Percentiles rank a stretch among this genome's conserved stretches.
phyloP scores from a whole-genome alignment of 2,797 vertebrate species.

The Sebastes vulpes region DNA sequence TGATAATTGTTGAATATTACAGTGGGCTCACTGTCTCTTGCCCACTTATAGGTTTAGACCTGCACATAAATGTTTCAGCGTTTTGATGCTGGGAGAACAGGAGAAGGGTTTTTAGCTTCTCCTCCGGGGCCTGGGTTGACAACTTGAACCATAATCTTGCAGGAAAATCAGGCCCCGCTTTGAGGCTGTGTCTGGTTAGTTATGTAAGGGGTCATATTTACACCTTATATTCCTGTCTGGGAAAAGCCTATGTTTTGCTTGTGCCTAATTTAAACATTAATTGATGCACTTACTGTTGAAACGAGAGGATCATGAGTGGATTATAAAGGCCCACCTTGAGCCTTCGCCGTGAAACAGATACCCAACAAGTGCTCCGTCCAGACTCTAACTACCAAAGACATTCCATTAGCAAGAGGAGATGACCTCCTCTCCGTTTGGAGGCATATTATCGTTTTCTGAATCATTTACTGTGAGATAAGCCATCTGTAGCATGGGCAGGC shows the following conservation, averaged over 20 bases:
- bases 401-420: constrained; percentile 57
- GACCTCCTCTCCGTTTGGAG: constrained; percentile 56
- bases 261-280: constrained; percentile 31
- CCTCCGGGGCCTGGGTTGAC: constrained; percentile 54
- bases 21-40: constrained; percentile 26
- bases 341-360: constrained; percentile 5
- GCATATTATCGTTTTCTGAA: constrained; percentile 76
- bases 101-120: constrained; percentile 35
- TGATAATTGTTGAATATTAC: constrained; percentile 60
- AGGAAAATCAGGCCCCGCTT: constrained; percentile 6
- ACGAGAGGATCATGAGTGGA: constrained; percentile 33
- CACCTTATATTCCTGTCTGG: constrained; percentile 39
- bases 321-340: constrained; percentile 32
- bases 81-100: constrained; percentile 45
- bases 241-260: constrained; percentile 30
- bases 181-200: constrained; percentile 13
- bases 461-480: constrained; percentile 81
- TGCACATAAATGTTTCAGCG: constrained; percentile 42
- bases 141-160: constrained; percentile 50
- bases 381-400: constrained; percentile 47
- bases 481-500: constrained; percentile 66
- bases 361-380: constrained; percentile 32
- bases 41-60: constrained; percentile 50
- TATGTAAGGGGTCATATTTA: constrained; percentile 48
- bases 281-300: constrained; percentile 46